These are phyloP conservation scores for Eudemis profundana DNA, from an alignment of 2,888 invertebrate species.

Conservation along the genomic window DNA sequence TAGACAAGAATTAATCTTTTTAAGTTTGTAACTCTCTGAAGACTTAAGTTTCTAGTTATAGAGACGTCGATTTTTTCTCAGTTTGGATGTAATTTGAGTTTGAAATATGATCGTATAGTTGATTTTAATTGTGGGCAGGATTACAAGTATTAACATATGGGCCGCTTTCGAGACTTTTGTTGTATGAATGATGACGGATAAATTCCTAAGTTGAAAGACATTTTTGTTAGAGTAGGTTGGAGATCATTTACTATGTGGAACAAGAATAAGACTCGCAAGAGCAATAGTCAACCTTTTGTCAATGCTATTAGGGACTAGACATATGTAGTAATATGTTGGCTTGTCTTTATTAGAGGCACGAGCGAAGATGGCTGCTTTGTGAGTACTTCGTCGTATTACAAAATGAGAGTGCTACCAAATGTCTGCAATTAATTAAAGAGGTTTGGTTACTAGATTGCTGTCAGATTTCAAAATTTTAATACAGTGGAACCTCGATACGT, in stretches of 20 bases:
- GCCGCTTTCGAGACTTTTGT: conserved; percentile 41
- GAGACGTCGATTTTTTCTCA: conserved; percentile 40
- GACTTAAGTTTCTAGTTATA: conserved; percentile 19
- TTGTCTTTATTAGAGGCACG: conserved; percentile 7
- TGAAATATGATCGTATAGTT: conserved; percentile 46
- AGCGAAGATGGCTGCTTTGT: conserved; percentile 11
- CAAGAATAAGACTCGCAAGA: neutral
- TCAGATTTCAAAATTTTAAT: no score
- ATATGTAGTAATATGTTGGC: neutral
- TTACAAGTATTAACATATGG: conserved; percentile 46
- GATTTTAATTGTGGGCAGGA: conserved; percentile 47
- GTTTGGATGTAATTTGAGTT: conserved; percentile 40
- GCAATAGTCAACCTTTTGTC: conserved; percentile 6
- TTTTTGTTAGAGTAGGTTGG: conserved; percentile 33
- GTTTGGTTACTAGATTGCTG: neutral
- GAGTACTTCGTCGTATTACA: conserved; percentile 3
- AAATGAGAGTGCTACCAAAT: conserved; percentile 25
- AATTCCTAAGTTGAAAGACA: conserved; percentile 39
- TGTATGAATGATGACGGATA: conserved; percentile 37
- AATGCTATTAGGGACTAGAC: conserved; percentile 4
- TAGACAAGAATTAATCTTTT: conserved; percentile 37
- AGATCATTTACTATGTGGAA: conserved; percentile 26
- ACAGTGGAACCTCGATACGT: no score
- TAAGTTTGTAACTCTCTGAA: conserved; percentile 16
- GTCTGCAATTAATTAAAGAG: neutral